phyloP scores from a whole-genome alignment of 1,140 invertebrate species.

The Coelopa frigida region DNA sequence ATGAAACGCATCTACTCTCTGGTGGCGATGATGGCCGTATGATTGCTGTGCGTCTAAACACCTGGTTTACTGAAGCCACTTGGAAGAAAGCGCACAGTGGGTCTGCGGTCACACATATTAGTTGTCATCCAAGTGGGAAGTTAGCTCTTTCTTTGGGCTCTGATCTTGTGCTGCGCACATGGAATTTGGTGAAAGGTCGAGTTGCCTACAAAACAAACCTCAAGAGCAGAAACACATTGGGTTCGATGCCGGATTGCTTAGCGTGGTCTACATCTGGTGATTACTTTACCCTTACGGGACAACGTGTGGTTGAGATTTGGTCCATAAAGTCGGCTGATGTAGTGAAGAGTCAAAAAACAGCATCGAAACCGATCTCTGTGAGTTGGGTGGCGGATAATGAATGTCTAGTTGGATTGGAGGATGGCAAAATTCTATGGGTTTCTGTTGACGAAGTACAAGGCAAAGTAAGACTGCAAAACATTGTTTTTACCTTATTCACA shows the following conservation, averaged over 20 bases:
- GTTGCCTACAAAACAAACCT: constrained; percentile 77
- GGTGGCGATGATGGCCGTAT: constrained; percentile 78
- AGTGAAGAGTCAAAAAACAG: constrained; percentile 52
- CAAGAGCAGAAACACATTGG: constrained; percentile 53
- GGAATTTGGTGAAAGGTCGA: constrained; percentile 89
- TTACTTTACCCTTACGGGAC: constrained; percentile 64
- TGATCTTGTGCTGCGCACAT: constrained; percentile 78
- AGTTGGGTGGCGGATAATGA: constrained; percentile 56
- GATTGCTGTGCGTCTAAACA: constrained; percentile 69
- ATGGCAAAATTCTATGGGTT: constrained; percentile 59
- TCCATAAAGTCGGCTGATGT: constrained; percentile 63
- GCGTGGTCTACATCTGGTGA: constrained; percentile 62
- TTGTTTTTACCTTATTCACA: neutral
- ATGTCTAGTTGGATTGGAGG: constrained; percentile 62
- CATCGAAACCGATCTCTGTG: constrained; percentile 56
- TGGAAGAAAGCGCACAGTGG: constrained; percentile 68
- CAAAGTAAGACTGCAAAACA: constrained; percentile 11
- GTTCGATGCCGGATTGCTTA: constrained; percentile 49
- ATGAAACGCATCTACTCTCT: constrained; percentile 70
- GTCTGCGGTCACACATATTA: constrained; percentile 58
- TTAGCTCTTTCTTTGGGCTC: constrained; percentile 77
- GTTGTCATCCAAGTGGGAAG: constrained; percentile 84
- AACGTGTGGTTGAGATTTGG: constrained; percentile 67
- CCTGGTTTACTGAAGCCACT: constrained; percentile 76
- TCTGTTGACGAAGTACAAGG: constrained; percentile 44